Evolutionary conservation across 2,888 invertebrate species (phyloP).

Genomic region (Rhingia campestris): DNA sequence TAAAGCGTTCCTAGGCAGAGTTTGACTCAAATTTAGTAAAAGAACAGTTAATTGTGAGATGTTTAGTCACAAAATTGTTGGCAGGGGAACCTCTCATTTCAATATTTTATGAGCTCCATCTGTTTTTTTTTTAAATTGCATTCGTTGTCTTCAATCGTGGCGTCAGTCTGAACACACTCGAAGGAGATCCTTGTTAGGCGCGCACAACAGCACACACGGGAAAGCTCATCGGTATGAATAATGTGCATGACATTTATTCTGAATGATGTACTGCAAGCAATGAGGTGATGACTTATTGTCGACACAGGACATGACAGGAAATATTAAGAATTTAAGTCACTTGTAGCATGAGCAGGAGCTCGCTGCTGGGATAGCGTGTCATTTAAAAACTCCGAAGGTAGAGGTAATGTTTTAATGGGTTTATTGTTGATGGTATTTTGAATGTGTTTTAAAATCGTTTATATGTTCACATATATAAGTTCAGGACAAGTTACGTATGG

Average conservation of each 20-base stretch:
- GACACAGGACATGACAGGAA: slow-evolving; percentile 42
- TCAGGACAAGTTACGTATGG: no score
- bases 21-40: slow-evolving; percentile 39
- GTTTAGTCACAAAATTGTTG: slow-evolving; percentile 34
- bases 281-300: slow-evolving; percentile 51
- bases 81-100: slow-evolving; percentile 1
- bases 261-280: slow-evolving; percentile 39
- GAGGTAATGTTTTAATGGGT: not conserved
- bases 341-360: not conserved
- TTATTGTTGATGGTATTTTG: not conserved
- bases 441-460: no score
- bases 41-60: slow-evolving; percentile 36
- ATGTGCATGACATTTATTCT: slow-evolving; percentile 57
- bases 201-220: not conserved
- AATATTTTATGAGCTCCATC: not conserved
- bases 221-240: slow-evolving; percentile 39
- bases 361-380: no score
- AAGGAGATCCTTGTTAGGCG: slow-evolving; percentile 6
- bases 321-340: slow-evolving; percentile 30
- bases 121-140: slow-evolving; percentile 19
- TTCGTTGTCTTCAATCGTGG: not conserved
- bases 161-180: not conserved
- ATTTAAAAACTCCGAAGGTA: no score
- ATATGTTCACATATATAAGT: no score
- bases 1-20: slow-evolving; percentile 32